Evolutionary conservation across 2,888 invertebrate species (phyloP), one percentile per base, ranked within the genome.

Genomic region (Ophion obscuratus): DNA sequence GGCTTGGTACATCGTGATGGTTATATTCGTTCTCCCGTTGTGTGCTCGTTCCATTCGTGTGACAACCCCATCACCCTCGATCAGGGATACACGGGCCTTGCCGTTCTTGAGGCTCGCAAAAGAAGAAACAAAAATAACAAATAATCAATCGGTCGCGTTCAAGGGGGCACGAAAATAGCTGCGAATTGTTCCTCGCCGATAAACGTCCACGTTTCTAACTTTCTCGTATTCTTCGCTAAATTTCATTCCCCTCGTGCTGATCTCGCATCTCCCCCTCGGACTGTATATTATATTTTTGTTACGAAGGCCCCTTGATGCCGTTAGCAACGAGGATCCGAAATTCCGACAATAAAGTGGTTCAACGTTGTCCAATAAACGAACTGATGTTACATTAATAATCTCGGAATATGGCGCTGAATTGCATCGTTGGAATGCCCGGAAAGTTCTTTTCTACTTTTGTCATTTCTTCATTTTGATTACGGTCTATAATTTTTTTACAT

Each of bases 31-130:
- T 40, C 61, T 24, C 59, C 44, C 14, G 53, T 53, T 31, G 64
- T 78, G 31, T 47, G 40, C 67, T 62, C 83, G 64, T 31, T 79
- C 66, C 68, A 80, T 62, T 86, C 76, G 85, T 79, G 83, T 80
- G 85, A 85, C 85, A 85, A 76, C 53, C 75, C 79, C 79, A 78
- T 85, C 73, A 73, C 83, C 73, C 83, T 68, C 80, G 67, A 64
- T 31, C 64, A 76, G 47, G 79, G 62, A 66, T 57, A 47, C 40
- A 17, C 53, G 53, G 24, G 24, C 64, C 44, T 79, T 53, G 24
- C 24, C 74, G 67, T 68, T 61, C 61, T 31, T n/a, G n/a, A 47
- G 36, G 17, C 27, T 40, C 47, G 57, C 70, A 40, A 20, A 80
- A 83, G 71, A 81, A 73, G 10, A 59, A 53, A 59, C 62, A 44